A percentile compares a stretch with the other conserved stretches of the same genome.
Evolutionary conservation across 2,113 vertebrate species (phyloP).

Genomic region (Hemicordylus capensis): DNA sequence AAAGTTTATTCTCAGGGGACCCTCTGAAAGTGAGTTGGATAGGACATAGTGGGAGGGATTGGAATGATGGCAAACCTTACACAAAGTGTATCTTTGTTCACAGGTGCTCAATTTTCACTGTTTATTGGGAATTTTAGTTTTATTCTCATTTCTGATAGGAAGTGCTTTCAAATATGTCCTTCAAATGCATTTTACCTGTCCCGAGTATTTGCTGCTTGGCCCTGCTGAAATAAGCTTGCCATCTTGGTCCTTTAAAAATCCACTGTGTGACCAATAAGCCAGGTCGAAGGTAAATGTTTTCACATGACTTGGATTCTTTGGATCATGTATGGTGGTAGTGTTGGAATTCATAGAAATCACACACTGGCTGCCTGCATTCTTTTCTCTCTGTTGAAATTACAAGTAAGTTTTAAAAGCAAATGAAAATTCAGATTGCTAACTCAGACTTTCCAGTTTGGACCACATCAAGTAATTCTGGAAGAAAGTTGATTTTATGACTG

Average conservation of each 20-base stretch:
- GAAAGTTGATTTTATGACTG: not conserved
- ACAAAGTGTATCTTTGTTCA: not conserved
- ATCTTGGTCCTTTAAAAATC: constrained; percentile 73
- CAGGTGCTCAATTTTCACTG: not conserved
- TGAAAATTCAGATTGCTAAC: not conserved
- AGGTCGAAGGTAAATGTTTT: constrained; percentile 81
- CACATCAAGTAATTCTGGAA: not conserved
- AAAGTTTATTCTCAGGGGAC: too few species aligned
- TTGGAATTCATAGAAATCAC: constrained; percentile 79
- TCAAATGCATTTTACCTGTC: constrained; percentile 77
- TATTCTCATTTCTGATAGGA: not conserved
- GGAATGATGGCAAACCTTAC: not conserved
- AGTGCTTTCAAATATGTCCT: not conserved
- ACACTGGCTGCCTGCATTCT: constrained; percentile 79
- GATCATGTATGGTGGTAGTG: constrained; percentile 78
- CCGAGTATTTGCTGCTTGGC: constrained; percentile 74
- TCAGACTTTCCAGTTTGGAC: not conserved
- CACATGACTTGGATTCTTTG: constrained; percentile 67
- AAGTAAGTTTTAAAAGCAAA: not conserved
- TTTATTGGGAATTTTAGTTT: not conserved
- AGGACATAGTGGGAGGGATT: too few species aligned
- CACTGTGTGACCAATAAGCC: constrained; percentile 80
- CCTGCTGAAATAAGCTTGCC: constrained; percentile 76
- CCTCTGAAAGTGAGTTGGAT: too few species aligned
- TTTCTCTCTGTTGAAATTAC: constrained; percentile 71